Evolutionary conservation across 2,797 vertebrate genomes (phyloP).

Genomic region (Onychomys torridus): DNA sequence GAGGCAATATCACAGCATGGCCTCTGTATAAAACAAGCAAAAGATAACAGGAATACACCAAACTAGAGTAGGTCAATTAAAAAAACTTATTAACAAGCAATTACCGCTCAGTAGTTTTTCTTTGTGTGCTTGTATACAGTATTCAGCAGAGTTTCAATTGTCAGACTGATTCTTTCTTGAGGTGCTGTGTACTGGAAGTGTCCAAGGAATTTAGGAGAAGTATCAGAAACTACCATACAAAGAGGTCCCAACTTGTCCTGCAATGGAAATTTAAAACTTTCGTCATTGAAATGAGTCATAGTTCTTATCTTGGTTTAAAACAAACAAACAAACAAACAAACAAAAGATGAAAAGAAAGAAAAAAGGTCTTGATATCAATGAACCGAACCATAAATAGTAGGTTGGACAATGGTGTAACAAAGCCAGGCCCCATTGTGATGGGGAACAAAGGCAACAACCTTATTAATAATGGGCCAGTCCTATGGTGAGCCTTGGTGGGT

Average conservation of each 20-base stretch:
- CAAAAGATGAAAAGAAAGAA: background rate
- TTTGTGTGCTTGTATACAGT: constrained; percentile 49
- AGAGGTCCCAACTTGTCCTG: constrained; percentile 44
- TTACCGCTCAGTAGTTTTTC: constrained; percentile 73
- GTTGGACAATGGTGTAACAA: constrained; percentile 17
- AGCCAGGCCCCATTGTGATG: constrained; percentile 9
- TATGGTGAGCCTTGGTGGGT: constrained; percentile 61
- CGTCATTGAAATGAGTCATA: constrained; percentile 17
- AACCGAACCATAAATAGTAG: background rate
- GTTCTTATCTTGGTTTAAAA: constrained; percentile 8
- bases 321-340: background rate
- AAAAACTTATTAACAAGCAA: constrained; percentile 82
- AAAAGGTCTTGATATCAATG: constrained; percentile 5
- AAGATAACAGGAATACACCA: constrained; percentile 76
- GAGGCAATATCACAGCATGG: constrained; percentile 76
- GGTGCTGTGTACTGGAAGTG: constrained; percentile 61
- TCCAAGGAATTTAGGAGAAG: constrained; percentile 38
- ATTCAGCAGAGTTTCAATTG: constrained; percentile 59
- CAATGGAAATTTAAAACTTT: constrained; percentile 47
- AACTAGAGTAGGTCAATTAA: constrained; percentile 81
- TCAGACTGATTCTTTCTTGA: constrained; percentile 67
- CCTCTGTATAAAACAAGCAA: constrained; percentile 62
- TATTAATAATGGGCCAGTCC: constrained; percentile 63
- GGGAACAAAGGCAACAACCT: constrained; percentile 51
- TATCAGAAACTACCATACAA: constrained; percentile 70